Conservation (phyloP, 2,113 vertebrate species). For the Melozone crissalis region DNA sequence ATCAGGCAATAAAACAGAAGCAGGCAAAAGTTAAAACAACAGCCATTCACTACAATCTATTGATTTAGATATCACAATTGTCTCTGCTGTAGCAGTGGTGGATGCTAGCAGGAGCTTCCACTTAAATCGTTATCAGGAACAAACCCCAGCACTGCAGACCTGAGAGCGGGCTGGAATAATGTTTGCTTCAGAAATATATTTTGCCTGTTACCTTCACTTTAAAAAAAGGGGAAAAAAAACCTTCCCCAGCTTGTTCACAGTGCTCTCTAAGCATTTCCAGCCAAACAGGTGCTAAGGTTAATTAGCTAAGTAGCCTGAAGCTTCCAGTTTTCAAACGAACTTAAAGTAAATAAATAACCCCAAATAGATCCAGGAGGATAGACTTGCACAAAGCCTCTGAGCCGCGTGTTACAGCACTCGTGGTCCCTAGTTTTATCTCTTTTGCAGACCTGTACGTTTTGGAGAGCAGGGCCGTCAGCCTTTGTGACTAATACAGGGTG, state of each 20-base stretch:
- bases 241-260: constrained; percentile 22
- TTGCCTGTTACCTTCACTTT: neutral
- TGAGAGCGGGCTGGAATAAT: constrained; percentile 5
- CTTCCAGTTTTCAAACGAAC: constrained; percentile 72
- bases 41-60: constrained; percentile 72
- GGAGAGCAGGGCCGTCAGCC: constrained; percentile 6
- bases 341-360: constrained; percentile 85
- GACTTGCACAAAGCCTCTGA: constrained; percentile 50
- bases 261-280: constrained; percentile 71
- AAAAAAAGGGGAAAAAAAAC: accelerated
- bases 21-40: constrained; percentile 82
- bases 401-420: constrained; percentile 7
- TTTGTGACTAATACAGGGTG: constrained; percentile 66
- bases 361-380: constrained; percentile 70
- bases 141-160: neutral
- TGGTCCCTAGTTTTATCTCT: constrained; percentile 77
- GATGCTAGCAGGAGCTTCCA: constrained; percentile 23
- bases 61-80: constrained; percentile 84
- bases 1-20: constrained; percentile 88
- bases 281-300: constrained; percentile 79
- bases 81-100: constrained; percentile 10
- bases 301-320: constrained; percentile 71
- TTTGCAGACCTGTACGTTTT: constrained; percentile 77
- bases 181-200: neutral
- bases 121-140: constrained; percentile 33